Conservation (phyloP, 2,888 invertebrate genomes). For the Physocephala rufipes region DNA sequence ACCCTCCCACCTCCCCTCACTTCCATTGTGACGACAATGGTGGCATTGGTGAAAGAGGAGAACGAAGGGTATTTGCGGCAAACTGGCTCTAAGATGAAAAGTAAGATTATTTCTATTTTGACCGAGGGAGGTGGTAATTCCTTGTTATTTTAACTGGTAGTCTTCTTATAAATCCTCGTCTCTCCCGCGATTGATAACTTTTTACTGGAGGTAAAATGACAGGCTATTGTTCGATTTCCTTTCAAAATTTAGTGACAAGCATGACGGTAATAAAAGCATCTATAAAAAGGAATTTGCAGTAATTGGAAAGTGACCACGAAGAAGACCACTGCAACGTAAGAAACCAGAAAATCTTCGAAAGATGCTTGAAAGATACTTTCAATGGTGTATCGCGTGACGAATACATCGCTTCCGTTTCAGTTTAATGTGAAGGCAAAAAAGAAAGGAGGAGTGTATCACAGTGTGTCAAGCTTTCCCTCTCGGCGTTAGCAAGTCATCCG, state of each 20-base stretch:
- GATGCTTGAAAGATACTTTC: background rate
- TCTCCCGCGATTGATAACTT: background rate
- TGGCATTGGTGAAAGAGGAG: too few species aligned
- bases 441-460: background rate
- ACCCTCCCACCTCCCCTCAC: too few species aligned
- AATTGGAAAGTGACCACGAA: constrained; percentile 27
- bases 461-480: background rate
- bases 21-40: too few species aligned
- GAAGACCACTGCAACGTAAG: background rate
- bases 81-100: background rate
- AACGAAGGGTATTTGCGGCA: constrained; percentile 16
- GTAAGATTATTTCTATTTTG: constrained; percentile 23
- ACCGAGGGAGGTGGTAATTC: constrained; percentile 32
- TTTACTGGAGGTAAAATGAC: too few species aligned
- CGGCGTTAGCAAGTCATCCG: background rate
- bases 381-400: background rate
- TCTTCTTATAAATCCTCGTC: background rate
- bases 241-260: constrained; percentile 27
- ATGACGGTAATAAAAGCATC: constrained; percentile 31
- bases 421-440: background rate
- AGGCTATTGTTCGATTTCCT: constrained; percentile 30
- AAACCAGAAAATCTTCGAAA: background rate
- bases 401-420: background rate
- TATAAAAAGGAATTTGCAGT: constrained; percentile 34
- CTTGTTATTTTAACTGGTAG: background rate